Conservation (phyloP, 1,140 invertebrate species). For the Latrodectus geometricus region DNA sequence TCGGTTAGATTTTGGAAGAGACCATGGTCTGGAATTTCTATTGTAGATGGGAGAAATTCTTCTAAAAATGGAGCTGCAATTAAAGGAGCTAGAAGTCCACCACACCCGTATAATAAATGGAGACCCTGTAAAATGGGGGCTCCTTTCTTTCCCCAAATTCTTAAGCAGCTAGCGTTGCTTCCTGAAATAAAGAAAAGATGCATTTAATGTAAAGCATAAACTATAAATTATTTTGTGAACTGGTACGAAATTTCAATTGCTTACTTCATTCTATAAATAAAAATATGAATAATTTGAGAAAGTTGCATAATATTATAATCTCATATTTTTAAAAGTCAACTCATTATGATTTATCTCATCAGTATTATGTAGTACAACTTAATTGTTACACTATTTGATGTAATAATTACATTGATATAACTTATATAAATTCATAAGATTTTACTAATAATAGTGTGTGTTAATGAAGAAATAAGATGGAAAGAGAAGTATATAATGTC, state of each 20-base stretch:
- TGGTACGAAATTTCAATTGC: neutral
- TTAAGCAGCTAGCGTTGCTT: constrained; percentile 72
- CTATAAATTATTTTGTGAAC: neutral
- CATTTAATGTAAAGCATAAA: neutral
- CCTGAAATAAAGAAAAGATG: constrained; percentile 65
- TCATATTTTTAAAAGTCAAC: no score
- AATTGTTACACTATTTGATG: no score
- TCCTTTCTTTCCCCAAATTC: constrained; percentile 72
- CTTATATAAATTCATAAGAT: no score
- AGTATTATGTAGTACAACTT: no score
- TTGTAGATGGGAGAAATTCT: neutral
- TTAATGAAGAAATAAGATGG: no score
- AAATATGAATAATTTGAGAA: no score
- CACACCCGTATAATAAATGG: constrained; percentile 73
- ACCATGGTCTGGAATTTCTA: neutral
- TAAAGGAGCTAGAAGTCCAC: constrained; percentile 72
- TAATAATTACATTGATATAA: no score
- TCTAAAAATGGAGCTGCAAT: constrained; percentile 71
- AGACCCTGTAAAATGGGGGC: constrained; percentile 72
- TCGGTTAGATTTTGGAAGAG: constrained; percentile 16
- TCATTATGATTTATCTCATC: neutral
- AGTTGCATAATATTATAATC: no score
- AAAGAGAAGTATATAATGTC: no score
- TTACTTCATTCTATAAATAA: neutral
- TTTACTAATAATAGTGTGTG: no score